Percentiles rank a stretch among this genome's conserved stretches.
Evolutionary conservation across 2,113 vertebrate genomes (phyloP).

Genomic region (Glareola pratincola): DNA sequence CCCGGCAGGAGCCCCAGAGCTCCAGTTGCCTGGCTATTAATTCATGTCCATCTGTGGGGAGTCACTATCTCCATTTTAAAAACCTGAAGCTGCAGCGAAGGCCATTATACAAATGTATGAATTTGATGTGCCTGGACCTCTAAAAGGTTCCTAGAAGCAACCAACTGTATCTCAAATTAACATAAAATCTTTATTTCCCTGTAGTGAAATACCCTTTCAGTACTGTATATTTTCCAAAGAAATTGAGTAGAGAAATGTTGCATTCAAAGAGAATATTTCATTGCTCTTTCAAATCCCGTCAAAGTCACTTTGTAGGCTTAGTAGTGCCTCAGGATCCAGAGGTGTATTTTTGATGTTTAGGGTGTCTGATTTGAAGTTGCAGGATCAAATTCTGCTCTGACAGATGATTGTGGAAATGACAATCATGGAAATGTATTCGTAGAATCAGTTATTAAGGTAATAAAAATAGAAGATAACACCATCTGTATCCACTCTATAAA

Average conservation of each 20-base stretch:
- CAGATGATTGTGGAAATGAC: neutral
- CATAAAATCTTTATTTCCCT: neutral
- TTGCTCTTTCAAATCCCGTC: neutral
- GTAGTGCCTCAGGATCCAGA: neutral
- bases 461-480: too few species aligned
- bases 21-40: neutral
- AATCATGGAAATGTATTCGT: neutral
- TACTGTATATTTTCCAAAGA: neutral
- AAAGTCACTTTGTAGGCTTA: neutral
- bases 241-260: neutral
- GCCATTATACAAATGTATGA: neutral
- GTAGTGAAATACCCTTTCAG: neutral
- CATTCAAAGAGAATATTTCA: neutral
- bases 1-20: neutral
- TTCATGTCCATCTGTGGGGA: neutral
- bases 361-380: neutral
- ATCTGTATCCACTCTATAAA: too few species aligned
- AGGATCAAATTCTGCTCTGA: neutral
- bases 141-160: neutral
- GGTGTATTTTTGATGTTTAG: neutral
- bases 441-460: neutral
- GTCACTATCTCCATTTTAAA: neutral
- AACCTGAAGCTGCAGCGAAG: neutral
- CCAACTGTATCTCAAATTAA: neutral
- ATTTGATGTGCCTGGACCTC: neutral